A percentile compares a stretch with the other conserved stretches of the same genome.
Conservation (phyloP, 1,140 invertebrate genomes). For the Rhopalosiphum padi region DNA sequence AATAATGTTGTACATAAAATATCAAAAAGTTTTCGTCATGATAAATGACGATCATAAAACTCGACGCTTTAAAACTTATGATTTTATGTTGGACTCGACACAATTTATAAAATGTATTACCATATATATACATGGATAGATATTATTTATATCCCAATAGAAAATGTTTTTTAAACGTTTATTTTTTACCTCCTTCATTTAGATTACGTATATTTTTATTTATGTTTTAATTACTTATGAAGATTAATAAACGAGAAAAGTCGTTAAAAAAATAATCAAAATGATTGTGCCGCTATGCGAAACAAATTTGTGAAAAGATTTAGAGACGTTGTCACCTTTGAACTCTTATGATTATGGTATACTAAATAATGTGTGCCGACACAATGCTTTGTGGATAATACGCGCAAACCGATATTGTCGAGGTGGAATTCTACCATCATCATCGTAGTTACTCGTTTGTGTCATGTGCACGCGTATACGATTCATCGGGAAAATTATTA, state of each 20-base stretch:
- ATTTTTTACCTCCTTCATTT: not conserved
- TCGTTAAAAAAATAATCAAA: not conserved
- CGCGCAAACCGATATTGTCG: not conserved
- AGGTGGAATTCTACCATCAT: not conserved
- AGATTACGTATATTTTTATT: not conserved
- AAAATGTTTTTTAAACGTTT: not conserved
- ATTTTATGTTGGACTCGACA: conserved; percentile 16
- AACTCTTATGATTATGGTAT: not conserved
- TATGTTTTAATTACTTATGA: not conserved
- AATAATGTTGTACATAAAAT: conserved; percentile 20
- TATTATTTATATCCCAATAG: conserved; percentile 1
- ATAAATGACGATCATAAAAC: conserved; percentile 34
- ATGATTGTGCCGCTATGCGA: not conserved
- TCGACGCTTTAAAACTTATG: conserved; percentile 24
- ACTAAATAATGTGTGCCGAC: not conserved
- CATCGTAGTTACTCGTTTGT: not conserved
- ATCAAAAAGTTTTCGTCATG: conserved; percentile 34
- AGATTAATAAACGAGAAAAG: not conserved
- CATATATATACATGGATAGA: not conserved
- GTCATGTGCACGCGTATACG: not conserved
- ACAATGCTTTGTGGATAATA: not conserved
- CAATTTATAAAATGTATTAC: conserved; percentile 13
- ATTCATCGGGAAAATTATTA: not conserved
- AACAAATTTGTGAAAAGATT: not conserved
- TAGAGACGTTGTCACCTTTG: not conserved